Percentiles rank a stretch among this genome's conserved stretches.
Evolutionary conservation across 2,888 invertebrate genomes (phyloP).

Genomic region (Acleris cristana): DNA sequence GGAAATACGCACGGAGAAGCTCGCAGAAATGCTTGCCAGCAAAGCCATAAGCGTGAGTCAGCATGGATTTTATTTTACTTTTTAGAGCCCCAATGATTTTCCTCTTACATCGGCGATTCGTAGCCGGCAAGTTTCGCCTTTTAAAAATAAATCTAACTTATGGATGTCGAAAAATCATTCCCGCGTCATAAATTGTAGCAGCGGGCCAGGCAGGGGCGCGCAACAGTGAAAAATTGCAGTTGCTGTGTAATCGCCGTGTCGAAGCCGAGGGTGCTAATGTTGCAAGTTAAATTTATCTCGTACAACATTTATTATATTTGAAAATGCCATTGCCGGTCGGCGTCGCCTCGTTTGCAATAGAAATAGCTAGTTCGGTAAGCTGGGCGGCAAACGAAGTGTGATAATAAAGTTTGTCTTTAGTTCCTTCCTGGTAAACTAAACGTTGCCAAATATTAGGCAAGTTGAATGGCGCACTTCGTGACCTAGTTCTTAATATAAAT

Average conservation of each 20-base stretch:
- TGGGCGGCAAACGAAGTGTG: neutral
- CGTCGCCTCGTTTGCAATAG: conserved; percentile 52
- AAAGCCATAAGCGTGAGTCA: conserved; percentile 38
- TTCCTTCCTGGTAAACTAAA: conserved; percentile 46
- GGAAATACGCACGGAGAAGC: conserved; percentile 19
- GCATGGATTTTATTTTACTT: conserved; percentile 38
- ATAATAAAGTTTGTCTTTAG: conserved; percentile 23
- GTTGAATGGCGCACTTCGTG: conserved; percentile 24
- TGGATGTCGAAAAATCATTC: conserved; percentile 80
- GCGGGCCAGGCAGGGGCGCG: conserved; percentile 61
- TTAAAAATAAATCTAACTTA: conserved; percentile 77
- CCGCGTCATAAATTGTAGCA: conserved; percentile 76
- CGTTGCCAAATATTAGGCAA: conserved; percentile 33
- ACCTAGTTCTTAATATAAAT: conserved; percentile 34
- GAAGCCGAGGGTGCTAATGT: conserved; percentile 77
- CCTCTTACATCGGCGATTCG: conserved; percentile 53
- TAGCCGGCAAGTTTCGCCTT: conserved; percentile 62
- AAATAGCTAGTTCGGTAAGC: conserved; percentile 38
- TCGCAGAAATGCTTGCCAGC: conserved; percentile 19
- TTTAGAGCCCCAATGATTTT: conserved; percentile 38
- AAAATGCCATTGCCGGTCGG: conserved; percentile 50
- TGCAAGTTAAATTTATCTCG: conserved; percentile 75
- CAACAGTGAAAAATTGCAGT: conserved; percentile 78
- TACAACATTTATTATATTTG: conserved; percentile 71
- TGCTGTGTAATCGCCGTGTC: conserved; percentile 72